Evolutionary conservation across 2,797 vertebrate genomes (phyloP).

Genomic region (Danio choprae): DNA sequence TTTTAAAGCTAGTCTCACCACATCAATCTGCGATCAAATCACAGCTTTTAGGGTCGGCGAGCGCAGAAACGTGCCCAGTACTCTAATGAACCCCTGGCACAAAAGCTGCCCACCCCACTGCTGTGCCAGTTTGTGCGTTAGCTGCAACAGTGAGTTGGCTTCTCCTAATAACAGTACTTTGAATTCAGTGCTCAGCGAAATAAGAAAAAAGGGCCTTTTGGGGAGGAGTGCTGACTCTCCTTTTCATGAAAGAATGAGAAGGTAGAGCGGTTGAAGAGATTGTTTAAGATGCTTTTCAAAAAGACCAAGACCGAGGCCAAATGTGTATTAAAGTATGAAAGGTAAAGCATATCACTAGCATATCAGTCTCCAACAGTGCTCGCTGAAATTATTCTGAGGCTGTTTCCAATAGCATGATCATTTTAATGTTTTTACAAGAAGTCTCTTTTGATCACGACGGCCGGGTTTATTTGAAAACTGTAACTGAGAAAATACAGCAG

Average conservation of each 20-base stretch:
- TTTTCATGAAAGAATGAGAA: constrained; percentile 46
- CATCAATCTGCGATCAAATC: constrained; percentile 72
- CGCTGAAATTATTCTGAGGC: neutral
- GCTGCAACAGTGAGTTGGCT: constrained; percentile 67
- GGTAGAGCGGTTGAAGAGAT: neutral
- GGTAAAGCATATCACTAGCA: neutral
- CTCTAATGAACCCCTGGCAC: constrained; percentile 71
- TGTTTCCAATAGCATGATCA: neutral
- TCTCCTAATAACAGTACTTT: constrained; percentile 70
- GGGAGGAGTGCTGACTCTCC: constrained; percentile 52
- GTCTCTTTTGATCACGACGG: neutral
- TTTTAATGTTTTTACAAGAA: neutral
- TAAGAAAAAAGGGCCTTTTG: constrained; percentile 59
- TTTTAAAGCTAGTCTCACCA: constrained; percentile 71
- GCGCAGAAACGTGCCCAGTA: constrained; percentile 70
- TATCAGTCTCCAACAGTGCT: neutral
- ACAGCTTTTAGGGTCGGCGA: constrained; percentile 73
- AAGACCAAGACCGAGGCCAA: neutral
- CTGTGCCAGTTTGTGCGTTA: constrained; percentile 64
- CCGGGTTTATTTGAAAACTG: neutral
- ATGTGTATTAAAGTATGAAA: neutral
- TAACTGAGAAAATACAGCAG: no score
- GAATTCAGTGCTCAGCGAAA: constrained; percentile 67
- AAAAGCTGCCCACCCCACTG: constrained; percentile 45
- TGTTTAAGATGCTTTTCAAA: constrained; percentile 30